A percentile compares a stretch with the other conserved stretches of the same genome.
phyloP scores from a whole-genome alignment of 2,888 invertebrate species.

The Plebejus anna region DNA sequence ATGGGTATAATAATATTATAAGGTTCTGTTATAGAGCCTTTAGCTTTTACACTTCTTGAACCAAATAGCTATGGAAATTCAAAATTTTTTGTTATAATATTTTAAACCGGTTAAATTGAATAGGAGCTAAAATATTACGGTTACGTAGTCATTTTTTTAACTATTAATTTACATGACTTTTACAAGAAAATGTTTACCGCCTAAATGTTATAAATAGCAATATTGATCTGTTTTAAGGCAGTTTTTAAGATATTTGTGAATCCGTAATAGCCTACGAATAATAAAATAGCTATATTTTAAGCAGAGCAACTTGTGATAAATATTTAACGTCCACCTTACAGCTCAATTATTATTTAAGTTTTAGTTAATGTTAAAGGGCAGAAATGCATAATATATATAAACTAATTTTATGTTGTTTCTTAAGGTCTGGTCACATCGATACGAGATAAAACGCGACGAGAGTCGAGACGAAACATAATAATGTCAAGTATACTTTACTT shows the following conservation, averaged over 20 bases:
- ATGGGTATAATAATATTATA: not conserved
- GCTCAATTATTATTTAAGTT: conserved; percentile 29
- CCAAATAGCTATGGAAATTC: not conserved
- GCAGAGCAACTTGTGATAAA: conserved; percentile 4
- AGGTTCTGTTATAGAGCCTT: not conserved
- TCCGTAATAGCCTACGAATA: not conserved
- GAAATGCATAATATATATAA: not conserved
- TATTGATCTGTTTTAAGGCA: not conserved
- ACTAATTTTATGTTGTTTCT: not conserved
- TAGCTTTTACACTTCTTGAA: not conserved
- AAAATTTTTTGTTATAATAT: not conserved
- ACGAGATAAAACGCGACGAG: not conserved
- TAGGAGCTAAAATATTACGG: too few species aligned
- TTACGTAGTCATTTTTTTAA: too few species aligned
- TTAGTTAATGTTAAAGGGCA: conserved; percentile 19
- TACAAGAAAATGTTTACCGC: not conserved
- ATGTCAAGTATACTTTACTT: too few species aligned
- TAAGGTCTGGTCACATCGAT: not conserved
- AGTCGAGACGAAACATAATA: too few species aligned
- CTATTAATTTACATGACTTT: too few species aligned
- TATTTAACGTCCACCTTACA: conserved; percentile 6
- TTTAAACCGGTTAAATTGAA: too few species aligned
- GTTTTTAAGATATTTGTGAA: not conserved
- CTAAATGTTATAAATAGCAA: not conserved
- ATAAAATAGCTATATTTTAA: not conserved